These are phyloP conservation scores for Panthera tigris DNA, from an alignment of 2,113 vertebrate genomes.

Conservation along the genomic window DNA sequence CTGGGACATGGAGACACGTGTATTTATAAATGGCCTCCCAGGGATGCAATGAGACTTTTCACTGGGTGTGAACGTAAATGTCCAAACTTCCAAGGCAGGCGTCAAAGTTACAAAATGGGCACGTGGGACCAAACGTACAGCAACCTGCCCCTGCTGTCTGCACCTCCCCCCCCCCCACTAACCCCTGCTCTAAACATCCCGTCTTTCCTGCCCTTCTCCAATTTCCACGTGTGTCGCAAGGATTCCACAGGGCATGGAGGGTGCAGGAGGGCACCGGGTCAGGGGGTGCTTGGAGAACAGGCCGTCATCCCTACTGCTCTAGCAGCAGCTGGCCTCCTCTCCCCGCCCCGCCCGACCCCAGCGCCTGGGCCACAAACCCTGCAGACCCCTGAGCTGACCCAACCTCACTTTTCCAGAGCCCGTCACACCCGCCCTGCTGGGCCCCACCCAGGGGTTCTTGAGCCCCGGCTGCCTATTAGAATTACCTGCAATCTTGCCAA, in stretches of 20 bases:
- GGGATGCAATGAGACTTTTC: background rate
- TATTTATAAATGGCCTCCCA: background rate
- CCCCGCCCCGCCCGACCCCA: too few relatives aligned
- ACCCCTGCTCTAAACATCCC: background rate
- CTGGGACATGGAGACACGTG: background rate
- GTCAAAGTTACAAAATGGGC: background rate
- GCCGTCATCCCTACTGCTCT: background rate
- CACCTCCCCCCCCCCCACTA: too few relatives aligned
- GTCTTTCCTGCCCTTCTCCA: background rate
- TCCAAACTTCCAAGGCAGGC: background rate
- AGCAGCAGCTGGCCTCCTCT: background rate
- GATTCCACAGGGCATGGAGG: too few relatives aligned
- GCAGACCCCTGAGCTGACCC: background rate
- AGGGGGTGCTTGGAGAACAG: background rate
- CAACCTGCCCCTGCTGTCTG: background rate
- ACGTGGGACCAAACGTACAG: background rate
- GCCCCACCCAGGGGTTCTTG: background rate
- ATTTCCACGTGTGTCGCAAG: background rate
- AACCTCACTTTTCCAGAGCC: background rate
- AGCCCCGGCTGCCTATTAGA: background rate
- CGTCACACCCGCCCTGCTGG: background rate
- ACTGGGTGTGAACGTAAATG: background rate
- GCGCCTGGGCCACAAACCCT: background rate
- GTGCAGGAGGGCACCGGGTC: background rate
- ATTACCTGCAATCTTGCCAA: background rate